Base-by-base conservation (phyloP, 2,113 vertebrate species). In the Rynchops niger region DNA sequence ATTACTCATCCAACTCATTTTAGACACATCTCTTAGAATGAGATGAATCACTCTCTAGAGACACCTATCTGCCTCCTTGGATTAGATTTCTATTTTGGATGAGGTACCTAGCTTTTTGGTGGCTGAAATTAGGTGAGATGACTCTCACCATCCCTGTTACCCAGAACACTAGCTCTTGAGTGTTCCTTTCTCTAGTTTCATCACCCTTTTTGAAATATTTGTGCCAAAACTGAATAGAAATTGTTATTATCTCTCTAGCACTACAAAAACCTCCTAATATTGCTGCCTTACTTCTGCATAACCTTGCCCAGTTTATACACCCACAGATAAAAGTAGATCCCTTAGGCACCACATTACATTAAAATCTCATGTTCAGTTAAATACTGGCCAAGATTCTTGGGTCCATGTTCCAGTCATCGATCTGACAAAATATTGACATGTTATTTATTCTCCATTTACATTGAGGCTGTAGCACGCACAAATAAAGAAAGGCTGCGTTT, bases 1-100 rank as follows among this genome's bases (percentile, higher is more conserved):
- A 71, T 86, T 77, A 77, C 81, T 91, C 86, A 91, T 86, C 82
- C 16, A 43, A 81, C 52, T 67, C 8, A 3, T 94, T 95, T 95
- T 67, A 96, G 69, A 86, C 29, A 66, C 23, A 58, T 83, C 59
- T 73, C 26, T 83, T 76, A 52, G 55, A 62, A 72, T 53, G 47
- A 47, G 50, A 67, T 78, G 69, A 95, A 84, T 96, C 81, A 94
- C 88, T 71, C 86, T 94, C 77, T 79, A 65, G 72, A 95, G 80
- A 83, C 38, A 86, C 49, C 55, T 91, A 71, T 63, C 83, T 95
- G 50, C 72, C 81, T 86, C 52, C 63, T 74, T 63, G 49, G 52
- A 80, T 56, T 77, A 36, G 55, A 42, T 79, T 91, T 94, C 86
- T 96, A 55, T 87, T 95, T 95, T 56, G 47, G 52, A 87, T 6